Conservation (phyloP, 2,888 invertebrate genomes). For the Blomia tropicalis region DNA sequence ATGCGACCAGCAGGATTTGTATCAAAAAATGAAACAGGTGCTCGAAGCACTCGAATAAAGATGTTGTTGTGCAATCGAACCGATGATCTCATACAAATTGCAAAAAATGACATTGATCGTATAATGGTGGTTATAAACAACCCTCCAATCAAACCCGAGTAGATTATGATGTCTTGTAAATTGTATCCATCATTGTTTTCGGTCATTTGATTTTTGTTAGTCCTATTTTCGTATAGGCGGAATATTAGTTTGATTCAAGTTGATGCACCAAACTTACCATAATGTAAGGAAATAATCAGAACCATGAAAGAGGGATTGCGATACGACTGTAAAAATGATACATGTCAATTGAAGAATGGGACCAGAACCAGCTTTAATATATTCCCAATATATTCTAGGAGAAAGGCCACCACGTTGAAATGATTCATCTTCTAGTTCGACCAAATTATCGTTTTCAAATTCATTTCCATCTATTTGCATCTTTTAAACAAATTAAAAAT, state of each 20-base stretch:
- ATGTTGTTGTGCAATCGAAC: constrained; percentile 28
- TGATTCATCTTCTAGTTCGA: constrained; percentile 10
- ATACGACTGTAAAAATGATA: constrained; percentile 35
- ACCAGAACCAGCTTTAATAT: constrained; percentile 37
- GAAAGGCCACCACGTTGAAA: constrained; percentile 8
- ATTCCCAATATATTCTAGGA: constrained; percentile 34
- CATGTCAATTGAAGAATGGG: constrained; percentile 32
- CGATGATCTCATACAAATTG: constrained; percentile 29
- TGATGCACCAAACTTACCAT: too few species aligned
- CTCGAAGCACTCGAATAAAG: constrained; percentile 35
- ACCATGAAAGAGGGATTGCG: constrained; percentile 33
- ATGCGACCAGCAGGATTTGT: constrained; percentile 35
- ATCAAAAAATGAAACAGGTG: constrained; percentile 39
- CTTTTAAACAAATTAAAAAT: too few species aligned
- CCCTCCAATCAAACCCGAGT: background rate
- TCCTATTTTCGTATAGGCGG: too few species aligned
- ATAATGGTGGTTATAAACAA: constrained; percentile 27
- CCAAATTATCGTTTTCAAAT: background rate
- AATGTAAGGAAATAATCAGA: constrained; percentile 29
- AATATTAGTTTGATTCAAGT: too few species aligned
- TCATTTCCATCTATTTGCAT: background rate
- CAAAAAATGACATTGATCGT: constrained; percentile 27
- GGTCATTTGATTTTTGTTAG: constrained; percentile 23
- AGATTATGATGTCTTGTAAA: constrained; percentile 12
- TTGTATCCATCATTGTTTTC: background rate